These are phyloP conservation scores for Dioctria rufipes DNA, from an alignment of 2,888 invertebrate species.

Conservation along the genomic window DNA sequence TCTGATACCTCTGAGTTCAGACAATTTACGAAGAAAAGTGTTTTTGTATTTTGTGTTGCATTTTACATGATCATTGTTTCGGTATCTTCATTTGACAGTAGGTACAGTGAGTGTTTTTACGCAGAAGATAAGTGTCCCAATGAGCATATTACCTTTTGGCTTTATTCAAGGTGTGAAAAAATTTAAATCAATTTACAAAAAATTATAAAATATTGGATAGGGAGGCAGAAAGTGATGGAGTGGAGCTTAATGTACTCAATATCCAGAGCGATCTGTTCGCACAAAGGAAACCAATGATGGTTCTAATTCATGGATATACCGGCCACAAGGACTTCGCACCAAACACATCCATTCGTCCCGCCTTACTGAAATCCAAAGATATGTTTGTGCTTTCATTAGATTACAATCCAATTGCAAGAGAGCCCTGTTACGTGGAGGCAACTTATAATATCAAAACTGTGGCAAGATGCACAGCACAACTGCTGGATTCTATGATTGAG, in stretches of 20 bases:
- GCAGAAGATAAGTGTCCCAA: constrained; percentile 72
- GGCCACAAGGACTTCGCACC: constrained; percentile 76
- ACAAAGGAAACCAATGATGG: constrained; percentile 68
- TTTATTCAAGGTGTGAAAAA: constrained; percentile 74
- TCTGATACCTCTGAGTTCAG: too few relatives aligned
- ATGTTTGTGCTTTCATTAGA: constrained; percentile 78
- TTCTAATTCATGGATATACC: constrained; percentile 78
- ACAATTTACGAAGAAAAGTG: too few relatives aligned
- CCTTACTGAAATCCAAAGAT: constrained; percentile 73
- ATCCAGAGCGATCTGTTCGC: not conserved
- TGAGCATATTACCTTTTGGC: constrained; percentile 74
- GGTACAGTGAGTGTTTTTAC: not conserved
- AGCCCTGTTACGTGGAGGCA: constrained; percentile 76
- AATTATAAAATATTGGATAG: constrained; percentile 57
- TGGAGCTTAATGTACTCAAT: constrained; percentile 69
- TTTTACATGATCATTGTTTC: not conserved
- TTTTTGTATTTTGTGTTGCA: not conserved
- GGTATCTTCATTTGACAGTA: not conserved
- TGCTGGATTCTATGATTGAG: constrained; percentile 74
- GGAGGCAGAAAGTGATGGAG: constrained; percentile 69
- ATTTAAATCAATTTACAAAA: not conserved
- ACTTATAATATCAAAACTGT: constrained; percentile 75
- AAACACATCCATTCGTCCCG: constrained; percentile 76
- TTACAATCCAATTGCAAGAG: constrained; percentile 74
- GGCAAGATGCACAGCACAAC: constrained; percentile 75